Evolutionary conservation across 2,888 invertebrate genomes (phyloP).

Genomic region (Leptarthrus brevirostris): DNA sequence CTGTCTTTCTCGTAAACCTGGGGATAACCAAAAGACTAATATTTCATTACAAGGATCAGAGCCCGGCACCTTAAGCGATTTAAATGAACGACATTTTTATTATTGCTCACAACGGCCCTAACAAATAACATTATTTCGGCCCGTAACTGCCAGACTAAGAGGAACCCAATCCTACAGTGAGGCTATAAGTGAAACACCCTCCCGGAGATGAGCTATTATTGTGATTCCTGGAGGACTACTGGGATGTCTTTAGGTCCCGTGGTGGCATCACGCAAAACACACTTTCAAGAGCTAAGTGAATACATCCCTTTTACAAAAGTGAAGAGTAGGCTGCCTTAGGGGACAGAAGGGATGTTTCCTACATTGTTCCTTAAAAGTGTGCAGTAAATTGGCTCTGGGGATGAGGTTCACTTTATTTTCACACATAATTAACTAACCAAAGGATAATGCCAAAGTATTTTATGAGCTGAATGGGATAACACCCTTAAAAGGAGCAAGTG

Average conservation of each 20-base stretch:
- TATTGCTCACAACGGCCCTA: slow-evolving; percentile 33
- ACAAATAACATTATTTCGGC: slow-evolving; percentile 5
- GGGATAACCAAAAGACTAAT: slow-evolving; percentile 45
- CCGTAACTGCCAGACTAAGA: background rate
- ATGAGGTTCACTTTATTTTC: slow-evolving; percentile 54
- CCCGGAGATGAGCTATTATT: slow-evolving; percentile 18
- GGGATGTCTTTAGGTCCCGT: background rate
- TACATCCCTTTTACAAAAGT: slow-evolving; percentile 16
- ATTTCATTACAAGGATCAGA: slow-evolving; percentile 51
- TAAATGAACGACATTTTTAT: slow-evolving; percentile 52
- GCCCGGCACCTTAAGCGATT: slow-evolving; percentile 45
- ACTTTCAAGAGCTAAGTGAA: slow-evolving; percentile 29
- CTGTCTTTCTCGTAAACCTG: slow-evolving; percentile 14
- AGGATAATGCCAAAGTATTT: slow-evolving; percentile 48
- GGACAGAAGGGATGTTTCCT: background rate
- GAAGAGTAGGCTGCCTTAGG: background rate
- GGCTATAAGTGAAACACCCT: background rate
- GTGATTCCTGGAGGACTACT: background rate
- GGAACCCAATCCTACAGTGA: background rate
- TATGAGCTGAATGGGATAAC: slow-evolving; percentile 37
- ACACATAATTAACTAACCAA: slow-evolving; percentile 56
- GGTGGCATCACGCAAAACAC: slow-evolving; percentile 10
- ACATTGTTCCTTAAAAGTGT: background rate
- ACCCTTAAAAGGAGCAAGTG: slow-evolving; percentile 35
- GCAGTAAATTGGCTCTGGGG: slow-evolving; percentile 41